Conservation (phyloP, 2,797 vertebrate genomes). For the Pteropus rufus region DNA sequence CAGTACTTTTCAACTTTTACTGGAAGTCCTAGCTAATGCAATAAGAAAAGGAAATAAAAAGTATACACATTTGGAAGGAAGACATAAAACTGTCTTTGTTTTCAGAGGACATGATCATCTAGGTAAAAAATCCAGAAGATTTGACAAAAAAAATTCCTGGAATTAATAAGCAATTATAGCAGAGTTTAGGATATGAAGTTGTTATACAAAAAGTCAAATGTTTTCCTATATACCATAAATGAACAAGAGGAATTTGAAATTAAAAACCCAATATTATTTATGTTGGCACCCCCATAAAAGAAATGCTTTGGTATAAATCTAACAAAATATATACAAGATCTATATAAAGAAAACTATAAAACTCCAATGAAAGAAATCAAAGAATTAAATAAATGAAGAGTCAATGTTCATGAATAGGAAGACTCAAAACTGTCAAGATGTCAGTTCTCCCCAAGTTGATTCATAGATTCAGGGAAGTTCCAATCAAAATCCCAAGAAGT, state of each 20-base stretch:
- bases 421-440: not conserved
- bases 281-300: not conserved
- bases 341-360: not conserved
- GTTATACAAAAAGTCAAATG: not conserved
- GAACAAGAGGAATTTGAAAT: not conserved
- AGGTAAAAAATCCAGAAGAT: not conserved
- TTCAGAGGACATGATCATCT: not conserved
- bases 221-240: not conserved
- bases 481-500: not conserved
- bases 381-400: not conserved
- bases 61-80: not conserved
- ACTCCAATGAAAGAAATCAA: not conserved
- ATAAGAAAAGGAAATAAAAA: not conserved
- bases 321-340: not conserved
- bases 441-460: too few relatives aligned
- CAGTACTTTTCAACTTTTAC: not conserved
- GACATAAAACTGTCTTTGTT: not conserved
- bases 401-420: not conserved
- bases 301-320: not conserved
- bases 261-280: not conserved
- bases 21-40: not conserved
- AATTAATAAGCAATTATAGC: not conserved
- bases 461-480: not conserved
- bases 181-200: not conserved
- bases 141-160: not conserved